Conservation (phyloP, 1,140 invertebrate genomes). For the Drosophila jambulina region DNA sequence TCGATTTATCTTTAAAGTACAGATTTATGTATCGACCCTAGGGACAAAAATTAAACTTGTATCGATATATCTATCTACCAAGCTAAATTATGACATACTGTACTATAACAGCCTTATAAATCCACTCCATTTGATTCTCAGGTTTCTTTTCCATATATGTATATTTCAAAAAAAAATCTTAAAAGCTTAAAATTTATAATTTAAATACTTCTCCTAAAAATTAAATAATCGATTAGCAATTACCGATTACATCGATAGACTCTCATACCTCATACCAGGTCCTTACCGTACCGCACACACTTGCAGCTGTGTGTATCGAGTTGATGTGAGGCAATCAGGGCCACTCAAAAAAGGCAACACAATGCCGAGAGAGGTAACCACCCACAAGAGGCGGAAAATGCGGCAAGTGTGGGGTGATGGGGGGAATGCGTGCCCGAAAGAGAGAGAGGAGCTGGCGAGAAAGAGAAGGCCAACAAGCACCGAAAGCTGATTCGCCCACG, state of each 20-base stretch:
- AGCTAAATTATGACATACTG: too few relatives aligned
- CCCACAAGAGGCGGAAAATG: slow-evolving; percentile 34
- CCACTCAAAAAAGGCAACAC: slow-evolving; percentile 57
- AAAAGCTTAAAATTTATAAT: background rate
- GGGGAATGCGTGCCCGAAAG: slow-evolving; percentile 14
- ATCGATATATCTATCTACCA: too few relatives aligned
- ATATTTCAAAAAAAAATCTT: background rate
- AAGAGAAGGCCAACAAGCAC: slow-evolving; percentile 6
- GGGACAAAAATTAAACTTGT: background rate
- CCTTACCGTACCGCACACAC: slow-evolving; percentile 15
- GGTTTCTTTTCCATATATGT: background rate
- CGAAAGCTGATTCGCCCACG: slow-evolving; percentile 65
- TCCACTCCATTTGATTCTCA: too few relatives aligned
- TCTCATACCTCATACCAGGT: background rate
- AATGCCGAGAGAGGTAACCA: slow-evolving; percentile 43
- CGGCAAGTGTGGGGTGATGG: slow-evolving; percentile 1
- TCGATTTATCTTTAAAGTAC: background rate
- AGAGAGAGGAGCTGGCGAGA: background rate
- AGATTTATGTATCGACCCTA: background rate
- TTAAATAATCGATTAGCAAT: background rate
- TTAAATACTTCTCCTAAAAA: background rate
- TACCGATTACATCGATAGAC: background rate
- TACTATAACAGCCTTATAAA: too few relatives aligned
- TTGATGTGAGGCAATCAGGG: slow-evolving; percentile 55
- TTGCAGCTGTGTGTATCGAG: slow-evolving; percentile 21